Percentiles rank a stretch among this genome's conserved stretches.
phyloP scores from a whole-genome alignment of 2,888 invertebrate genomes.

The Callinectes sapidus region DNA sequence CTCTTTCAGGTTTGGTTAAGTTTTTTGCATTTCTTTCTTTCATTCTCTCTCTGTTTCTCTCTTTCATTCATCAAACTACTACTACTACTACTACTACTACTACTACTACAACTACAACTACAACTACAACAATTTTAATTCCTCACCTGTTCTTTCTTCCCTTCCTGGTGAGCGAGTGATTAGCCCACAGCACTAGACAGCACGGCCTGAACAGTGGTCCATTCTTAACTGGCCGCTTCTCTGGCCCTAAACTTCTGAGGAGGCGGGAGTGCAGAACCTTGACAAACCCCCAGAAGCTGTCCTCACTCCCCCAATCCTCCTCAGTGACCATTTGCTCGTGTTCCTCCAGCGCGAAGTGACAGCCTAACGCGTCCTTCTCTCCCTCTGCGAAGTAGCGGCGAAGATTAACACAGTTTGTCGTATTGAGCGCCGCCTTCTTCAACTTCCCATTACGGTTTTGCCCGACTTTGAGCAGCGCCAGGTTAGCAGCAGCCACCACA shows the following conservation, averaged over 20 bases:
- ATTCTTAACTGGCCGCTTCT: not conserved
- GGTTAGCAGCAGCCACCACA: conserved; percentile 17
- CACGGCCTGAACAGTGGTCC: not conserved
- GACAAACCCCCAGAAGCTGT: conserved; percentile 55
- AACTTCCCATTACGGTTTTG: not conserved
- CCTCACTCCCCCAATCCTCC: not conserved
- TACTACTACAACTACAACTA: not conserved
- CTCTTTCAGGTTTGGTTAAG: no score
- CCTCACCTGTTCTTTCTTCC: not conserved
- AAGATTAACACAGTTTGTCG: conserved; percentile 26
- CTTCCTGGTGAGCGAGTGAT: conserved; percentile 20
- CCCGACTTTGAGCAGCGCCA: not conserved
- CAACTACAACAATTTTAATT: no score
- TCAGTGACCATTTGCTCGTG: not conserved
- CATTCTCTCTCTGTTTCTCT: not conserved
- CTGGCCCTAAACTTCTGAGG: not conserved
- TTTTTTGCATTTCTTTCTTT: no score
- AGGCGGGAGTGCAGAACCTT: conserved; percentile 19
- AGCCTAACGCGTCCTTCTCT: not conserved
- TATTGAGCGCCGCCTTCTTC: not conserved
- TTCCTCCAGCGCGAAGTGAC: conserved; percentile 35
- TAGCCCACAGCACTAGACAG: conserved; percentile 43
- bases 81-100: conserved; percentile 10
- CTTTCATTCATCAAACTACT: not conserved
- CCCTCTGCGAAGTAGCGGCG: not conserved